Base-by-base conservation (phyloP, 2,797 vertebrate genomes). In the Urophycis tenuis region DNA sequence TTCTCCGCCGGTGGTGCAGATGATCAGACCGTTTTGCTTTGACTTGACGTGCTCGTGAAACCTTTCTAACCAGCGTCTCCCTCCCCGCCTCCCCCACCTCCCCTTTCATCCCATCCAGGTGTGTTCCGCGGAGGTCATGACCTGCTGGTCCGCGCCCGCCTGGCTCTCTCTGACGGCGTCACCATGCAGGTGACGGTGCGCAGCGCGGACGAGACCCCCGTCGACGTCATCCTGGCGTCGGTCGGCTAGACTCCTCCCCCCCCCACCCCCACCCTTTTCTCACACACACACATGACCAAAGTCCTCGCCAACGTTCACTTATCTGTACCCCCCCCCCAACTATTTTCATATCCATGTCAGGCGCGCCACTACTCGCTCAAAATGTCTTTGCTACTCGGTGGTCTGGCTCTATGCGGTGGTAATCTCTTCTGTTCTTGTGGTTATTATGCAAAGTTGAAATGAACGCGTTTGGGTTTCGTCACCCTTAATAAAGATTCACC, bases 121-220 rank as follows among this genome's bases (percentile, higher is more conserved):
- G 92, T 98, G 39, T 98, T 95, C 88, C 93, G 97, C 77, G 96
- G 97, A 0, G 92, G 96, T 83, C 92, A 91, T 0, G 96, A 98
- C 0, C 88, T 94, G 70, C 84, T 99, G 87, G 92, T 98, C 19
- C 94, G 97, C 4, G 92, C 97, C 72, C 95, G 95, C 53, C 93
- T 99, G 17, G 96, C 96, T 0, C 89, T 99, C 67, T 95, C 94
- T 0, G 96, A 99, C 0, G 96, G 97, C 0, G 97, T 99, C 71
- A 99, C 97, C 82, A 98, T 99, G 96, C 97, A 98, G 89, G 97
- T 99, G 90, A 98, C 97, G 0, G 97, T 98, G 7, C 94, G 97
- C 81, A 97, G 97, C 86, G 86, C 86, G 8, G 95, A 96, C 1
- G 95, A 96, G 88, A 95, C 91, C 0, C 93, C 96, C 0, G 96